Evolutionary conservation across 2,888 invertebrate genomes (phyloP), one percentile per base, ranked within the genome.

Genomic region (Lasioglossum figueresi): DNA sequence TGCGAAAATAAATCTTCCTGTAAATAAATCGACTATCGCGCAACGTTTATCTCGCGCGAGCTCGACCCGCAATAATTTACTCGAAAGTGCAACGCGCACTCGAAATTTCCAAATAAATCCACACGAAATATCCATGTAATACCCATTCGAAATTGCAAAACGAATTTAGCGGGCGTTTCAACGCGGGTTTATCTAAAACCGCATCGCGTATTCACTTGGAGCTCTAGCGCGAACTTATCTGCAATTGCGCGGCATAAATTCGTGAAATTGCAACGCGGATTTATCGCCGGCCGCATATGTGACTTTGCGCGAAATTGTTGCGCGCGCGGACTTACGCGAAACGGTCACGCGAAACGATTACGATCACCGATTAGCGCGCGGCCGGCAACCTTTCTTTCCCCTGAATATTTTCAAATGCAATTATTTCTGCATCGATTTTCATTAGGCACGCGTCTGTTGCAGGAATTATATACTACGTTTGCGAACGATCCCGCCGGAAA

Each of bases 401-500:
- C 0, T 31, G 16, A 63, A 31, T 19, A 31, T 63, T 63, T 63
- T 19, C 6, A 10, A 37, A 37, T 23, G 23, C 19, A 10, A 34
- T 34, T 68, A 2, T 23, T 23, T 10, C 23, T 12, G 0, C 23
- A 4, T 23, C 23, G 37, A 37, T 37, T 68, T 63, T 63, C 34
- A 34, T 34, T 34, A 0, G 8, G 63, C 16, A 0, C 27, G 4
- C 16, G 37, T 16, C 10, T 81, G 16, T 90, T 81, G 19, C 91
- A 95, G 95, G 95, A 74, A 93, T 95, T 68, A 93, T 95, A 73
- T 95, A 94, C 91, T 94, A 95, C 86, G 90, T 95, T 70, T 95
- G 95, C 89, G 95, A 95, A 75, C 94, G 95, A 88, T 95, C 96
- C 89, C 96, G 96, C 59, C 96, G 96, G 75, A 97, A 97, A 94